Conservation (phyloP, 2,113 vertebrate genomes). For the Merops nubicus region DNA sequence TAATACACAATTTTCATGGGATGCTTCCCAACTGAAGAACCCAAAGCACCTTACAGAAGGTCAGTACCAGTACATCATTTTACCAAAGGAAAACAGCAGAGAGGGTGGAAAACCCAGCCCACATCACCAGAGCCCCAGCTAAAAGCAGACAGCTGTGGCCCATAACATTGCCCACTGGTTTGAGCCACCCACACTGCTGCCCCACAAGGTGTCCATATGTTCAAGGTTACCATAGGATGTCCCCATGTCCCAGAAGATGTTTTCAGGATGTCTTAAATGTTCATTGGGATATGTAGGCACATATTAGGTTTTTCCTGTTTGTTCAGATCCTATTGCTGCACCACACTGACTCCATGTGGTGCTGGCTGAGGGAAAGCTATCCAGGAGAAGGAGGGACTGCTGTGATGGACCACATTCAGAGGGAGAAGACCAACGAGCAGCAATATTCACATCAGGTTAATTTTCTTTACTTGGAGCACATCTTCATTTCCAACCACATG, state of each 20-base stretch:
- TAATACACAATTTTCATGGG: neutral
- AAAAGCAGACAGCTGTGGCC: neutral
- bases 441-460: neutral
- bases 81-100: neutral
- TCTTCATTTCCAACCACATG: neutral
- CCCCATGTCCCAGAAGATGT: neutral
- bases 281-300: neutral
- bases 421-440: neutral
- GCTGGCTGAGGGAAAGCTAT: neutral
- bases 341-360: slow-evolving; percentile 64
- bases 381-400: neutral
- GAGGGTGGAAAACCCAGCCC: neutral
- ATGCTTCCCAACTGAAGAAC: neutral
- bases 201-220: neutral
- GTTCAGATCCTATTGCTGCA: slow-evolving; percentile 30
- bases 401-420: neutral
- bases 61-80: neutral
- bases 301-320: neutral
- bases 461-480: neutral
- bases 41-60: neutral
- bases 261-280: neutral
- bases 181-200: neutral
- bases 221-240: neutral
- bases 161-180: neutral
- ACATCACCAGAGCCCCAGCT: neutral